phyloP scores from a whole-genome alignment of 1,140 invertebrate species.

The Vanessa atalanta region DNA sequence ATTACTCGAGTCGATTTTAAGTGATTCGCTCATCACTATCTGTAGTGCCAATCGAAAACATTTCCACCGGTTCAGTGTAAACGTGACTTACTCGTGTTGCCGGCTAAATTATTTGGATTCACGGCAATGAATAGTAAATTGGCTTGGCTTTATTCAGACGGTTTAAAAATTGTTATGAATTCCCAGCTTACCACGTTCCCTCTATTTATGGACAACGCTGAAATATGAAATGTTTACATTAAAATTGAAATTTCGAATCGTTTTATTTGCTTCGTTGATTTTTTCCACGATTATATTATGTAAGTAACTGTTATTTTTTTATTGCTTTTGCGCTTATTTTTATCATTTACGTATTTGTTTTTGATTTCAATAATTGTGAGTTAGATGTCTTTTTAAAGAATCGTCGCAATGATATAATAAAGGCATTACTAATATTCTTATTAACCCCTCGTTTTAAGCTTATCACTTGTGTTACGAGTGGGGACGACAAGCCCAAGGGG shows the following conservation, averaged over 20 bases:
- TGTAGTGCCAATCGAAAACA: slow-evolving; percentile 50
- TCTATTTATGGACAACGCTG: slow-evolving; percentile 19
- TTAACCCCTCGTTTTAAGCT: too few relatives aligned
- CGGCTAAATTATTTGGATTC: slow-evolving; percentile 58
- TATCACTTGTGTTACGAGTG: too few relatives aligned
- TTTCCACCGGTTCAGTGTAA: slow-evolving; percentile 53
- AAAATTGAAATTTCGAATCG: slow-evolving; percentile 23
- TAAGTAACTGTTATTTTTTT: not conserved
- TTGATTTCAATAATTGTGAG: too few relatives aligned
- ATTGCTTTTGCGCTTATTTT: not conserved
- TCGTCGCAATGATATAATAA: too few relatives aligned
- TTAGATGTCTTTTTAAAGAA: too few relatives aligned
- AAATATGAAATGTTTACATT: slow-evolving; percentile 20
- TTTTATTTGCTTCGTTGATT: slow-evolving; percentile 6
- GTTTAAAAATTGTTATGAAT: slow-evolving; percentile 37
- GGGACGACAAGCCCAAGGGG: too few relatives aligned
- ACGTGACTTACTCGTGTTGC: slow-evolving; percentile 56
- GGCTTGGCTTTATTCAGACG: slow-evolving; percentile 35
- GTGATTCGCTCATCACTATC: slow-evolving; percentile 20
- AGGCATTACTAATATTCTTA: too few relatives aligned
- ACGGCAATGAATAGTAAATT: slow-evolving; percentile 49
- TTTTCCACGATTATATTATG: slow-evolving; percentile 1
- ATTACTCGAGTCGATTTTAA: slow-evolving; percentile 5
- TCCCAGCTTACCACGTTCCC: slow-evolving; percentile 8
- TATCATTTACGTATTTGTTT: too few relatives aligned